Evolutionary conservation across 2,113 vertebrate genomes (phyloP), one percentile per base, ranked within the genome.

Genomic region (Pterocles orientalis): DNA sequence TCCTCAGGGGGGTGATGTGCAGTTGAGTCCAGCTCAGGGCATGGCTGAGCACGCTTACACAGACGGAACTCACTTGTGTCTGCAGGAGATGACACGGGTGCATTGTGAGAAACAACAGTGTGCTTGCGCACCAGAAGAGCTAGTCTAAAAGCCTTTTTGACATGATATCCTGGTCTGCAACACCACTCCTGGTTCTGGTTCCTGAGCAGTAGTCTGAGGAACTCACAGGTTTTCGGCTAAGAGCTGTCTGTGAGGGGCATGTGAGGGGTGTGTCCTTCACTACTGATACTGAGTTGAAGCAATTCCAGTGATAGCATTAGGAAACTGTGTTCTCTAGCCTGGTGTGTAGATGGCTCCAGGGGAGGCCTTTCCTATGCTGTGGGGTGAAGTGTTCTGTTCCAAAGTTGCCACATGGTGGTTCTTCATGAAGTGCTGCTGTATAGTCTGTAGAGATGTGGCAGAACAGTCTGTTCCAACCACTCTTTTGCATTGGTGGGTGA

Each of bases 11-110:
- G 2, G 10, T 2, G 18, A 6, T 14, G 45, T 62, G 81, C 25
- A 6, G 14, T 0, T 43, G 47, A 4, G 41, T 10, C 47, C 56
- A 57, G 71, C 19, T 56, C 26, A 12, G 75, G 33, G 23, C 68
- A 14, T 1, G 9, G 48, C 62, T 64, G 77, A 58, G 53, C 20
- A 10, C 6, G 3, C 29, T 31, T 10, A 5, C 0, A 0, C 13
- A 5, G 43, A 33, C 39, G 60, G 25, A 69, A 1, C 28, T 51
- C 12, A 0, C 47, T 20, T 1, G 9, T 16, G 26, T 18, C 75
- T 39, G 76, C 51, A 57, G 73, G 3, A n/a, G 64, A 1, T 50
- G 16, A 12, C 7, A 0, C 1, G 28, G 39, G 2, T 14, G 48
- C 7, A 1, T 0, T 41, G 45, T 13, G 5, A 7, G 56, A 62